A percentile compares a stretch with the other conserved stretches of the same genome.
These are phyloP conservation scores for Pogonocichla stellata DNA, from an alignment of 2,113 vertebrate genomes.

Conservation along the genomic window DNA sequence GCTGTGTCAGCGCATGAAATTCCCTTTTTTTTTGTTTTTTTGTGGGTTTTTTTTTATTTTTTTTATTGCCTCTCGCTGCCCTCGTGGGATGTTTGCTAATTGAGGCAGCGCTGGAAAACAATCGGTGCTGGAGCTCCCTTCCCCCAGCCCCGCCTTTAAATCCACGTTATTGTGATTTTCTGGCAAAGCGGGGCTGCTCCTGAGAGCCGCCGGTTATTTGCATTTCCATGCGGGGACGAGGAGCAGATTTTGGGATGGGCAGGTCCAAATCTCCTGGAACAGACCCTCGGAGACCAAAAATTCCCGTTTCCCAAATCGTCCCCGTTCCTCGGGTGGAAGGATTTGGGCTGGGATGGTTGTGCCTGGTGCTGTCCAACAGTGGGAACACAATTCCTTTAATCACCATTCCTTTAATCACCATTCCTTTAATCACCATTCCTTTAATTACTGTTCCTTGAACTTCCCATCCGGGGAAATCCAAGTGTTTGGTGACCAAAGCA, in stretches of 20 bases:
- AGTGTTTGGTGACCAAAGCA: not conserved
- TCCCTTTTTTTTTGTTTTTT: too few relatives aligned
- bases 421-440: not conserved
- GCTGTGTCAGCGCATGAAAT: conserved; percentile 58
- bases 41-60: not conserved
- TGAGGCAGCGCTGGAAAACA: conserved; percentile 67
- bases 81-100: conserved; percentile 68
- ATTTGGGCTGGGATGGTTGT: not conserved
- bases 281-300: too few relatives aligned
- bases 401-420: too few relatives aligned
- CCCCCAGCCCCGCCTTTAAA: not conserved
- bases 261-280: not conserved
- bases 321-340: accelerated
- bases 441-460: not conserved
- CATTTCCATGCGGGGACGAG: not conserved
- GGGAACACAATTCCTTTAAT: not conserved
- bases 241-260: not conserved
- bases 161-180: not conserved
- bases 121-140: not conserved
- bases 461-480: accelerated
- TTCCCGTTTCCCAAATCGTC: not conserved
- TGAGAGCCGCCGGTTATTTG: not conserved
- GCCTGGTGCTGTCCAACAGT: not conserved
- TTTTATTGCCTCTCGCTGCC: conserved; percentile 1
- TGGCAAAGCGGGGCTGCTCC: not conserved